phyloP scores from a whole-genome alignment of 2,888 invertebrate species.

The Drosophila robusta region DNA sequence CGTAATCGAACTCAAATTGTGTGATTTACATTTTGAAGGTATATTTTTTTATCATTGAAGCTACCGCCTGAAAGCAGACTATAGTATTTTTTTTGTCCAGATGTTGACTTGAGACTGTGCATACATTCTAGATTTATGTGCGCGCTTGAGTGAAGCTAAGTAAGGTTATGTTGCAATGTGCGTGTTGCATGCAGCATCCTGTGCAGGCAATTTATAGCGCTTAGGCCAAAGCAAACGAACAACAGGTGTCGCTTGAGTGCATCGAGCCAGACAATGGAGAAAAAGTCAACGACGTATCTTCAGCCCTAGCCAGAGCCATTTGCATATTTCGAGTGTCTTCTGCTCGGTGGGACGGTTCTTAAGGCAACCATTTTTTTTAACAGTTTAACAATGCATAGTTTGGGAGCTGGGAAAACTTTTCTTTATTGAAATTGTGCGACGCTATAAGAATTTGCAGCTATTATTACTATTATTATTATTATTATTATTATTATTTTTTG shows the following conservation, averaged over 20 bases:
- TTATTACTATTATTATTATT: slow-evolving; percentile 30
- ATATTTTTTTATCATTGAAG: slow-evolving; percentile 1
- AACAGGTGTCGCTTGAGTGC: slow-evolving; percentile 47
- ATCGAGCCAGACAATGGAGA: slow-evolving; percentile 10
- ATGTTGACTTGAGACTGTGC: slow-evolving; percentile 11
- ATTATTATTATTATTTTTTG: neutral
- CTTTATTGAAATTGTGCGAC: slow-evolving; percentile 29
- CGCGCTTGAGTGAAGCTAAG: neutral
- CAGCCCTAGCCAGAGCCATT: neutral
- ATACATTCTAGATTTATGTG: slow-evolving; percentile 34
- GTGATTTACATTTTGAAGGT: neutral
- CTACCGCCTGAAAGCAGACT: slow-evolving; percentile 32
- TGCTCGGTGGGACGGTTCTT: neutral
- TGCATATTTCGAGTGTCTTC: slow-evolving; percentile 22
- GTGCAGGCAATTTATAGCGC: slow-evolving; percentile 11
- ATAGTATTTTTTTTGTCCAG: slow-evolving; percentile 1
- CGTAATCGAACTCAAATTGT: no score
- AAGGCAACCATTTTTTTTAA: neutral
- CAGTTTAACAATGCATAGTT: slow-evolving; percentile 35
- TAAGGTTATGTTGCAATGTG: slow-evolving; percentile 18
- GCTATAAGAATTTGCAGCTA: slow-evolving; percentile 19
- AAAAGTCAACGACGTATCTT: neutral
- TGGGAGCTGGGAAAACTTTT: slow-evolving; percentile 17
- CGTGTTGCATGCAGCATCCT: slow-evolving; percentile 33
- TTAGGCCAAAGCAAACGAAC: neutral